Percentiles rank a stretch among this genome's conserved stretches.
These are phyloP conservation scores for Spilarctia lutea DNA, from an alignment of 2,888 invertebrate genomes.

Conservation along the genomic window DNA sequence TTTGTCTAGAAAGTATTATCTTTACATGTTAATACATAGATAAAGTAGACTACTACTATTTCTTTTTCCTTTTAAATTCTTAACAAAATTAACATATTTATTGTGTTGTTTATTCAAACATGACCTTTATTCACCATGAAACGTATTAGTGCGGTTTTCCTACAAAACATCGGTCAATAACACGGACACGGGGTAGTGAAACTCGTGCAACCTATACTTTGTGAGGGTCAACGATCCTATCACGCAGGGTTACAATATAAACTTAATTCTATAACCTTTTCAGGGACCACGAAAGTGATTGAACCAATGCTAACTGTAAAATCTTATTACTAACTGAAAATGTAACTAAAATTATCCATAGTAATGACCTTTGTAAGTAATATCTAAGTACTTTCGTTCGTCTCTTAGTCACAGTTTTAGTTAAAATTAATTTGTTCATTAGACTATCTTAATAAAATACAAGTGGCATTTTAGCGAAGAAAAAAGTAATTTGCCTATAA, in stretches of 20 bases:
- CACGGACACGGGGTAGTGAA: constrained; percentile 40
- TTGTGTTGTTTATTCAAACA: not conserved
- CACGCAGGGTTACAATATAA: constrained; percentile 70
- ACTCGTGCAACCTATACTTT: constrained; percentile 42
- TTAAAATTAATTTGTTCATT: not conserved
- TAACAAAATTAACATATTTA: no score
- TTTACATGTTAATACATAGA: no score
- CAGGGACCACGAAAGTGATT: constrained; percentile 44
- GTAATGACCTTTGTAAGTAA: not conserved
- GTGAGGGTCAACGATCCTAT: constrained; percentile 55
- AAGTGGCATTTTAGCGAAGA: not conserved
- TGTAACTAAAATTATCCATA: not conserved
- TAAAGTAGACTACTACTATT: no score
- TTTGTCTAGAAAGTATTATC: no score
- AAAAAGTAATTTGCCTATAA: constrained; percentile 1
- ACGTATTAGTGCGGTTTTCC: constrained; percentile 18
- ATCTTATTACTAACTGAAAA: not conserved
- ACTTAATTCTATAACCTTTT: constrained; percentile 60
- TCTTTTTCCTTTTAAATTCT: no score
- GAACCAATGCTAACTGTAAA: constrained; percentile 26
- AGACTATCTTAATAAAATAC: constrained; percentile 3
- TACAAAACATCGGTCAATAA: constrained; percentile 42
- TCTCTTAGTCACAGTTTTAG: no score
- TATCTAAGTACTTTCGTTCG: no score
- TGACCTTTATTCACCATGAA: constrained; percentile 2